These are phyloP conservation scores for Loris lydekkerianus DNA, from an alignment of 2,797 vertebrate genomes.

Conservation along the genomic window DNA sequence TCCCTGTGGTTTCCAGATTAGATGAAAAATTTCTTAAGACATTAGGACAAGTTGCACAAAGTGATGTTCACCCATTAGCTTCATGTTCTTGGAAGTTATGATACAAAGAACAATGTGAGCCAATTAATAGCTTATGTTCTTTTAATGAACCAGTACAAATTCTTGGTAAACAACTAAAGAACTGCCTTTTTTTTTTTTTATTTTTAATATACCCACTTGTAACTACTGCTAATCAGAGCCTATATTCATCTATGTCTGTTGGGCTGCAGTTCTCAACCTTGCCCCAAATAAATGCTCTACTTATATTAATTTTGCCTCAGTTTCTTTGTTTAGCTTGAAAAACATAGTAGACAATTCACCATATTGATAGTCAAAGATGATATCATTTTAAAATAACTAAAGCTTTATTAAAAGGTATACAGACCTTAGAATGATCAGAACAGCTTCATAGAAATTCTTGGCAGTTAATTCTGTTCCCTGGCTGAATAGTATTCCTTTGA, in stretches of 20 bases:
- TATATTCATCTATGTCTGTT: background rate
- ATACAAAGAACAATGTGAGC: background rate
- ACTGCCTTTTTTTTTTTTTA: background rate
- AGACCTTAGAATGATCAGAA: background rate
- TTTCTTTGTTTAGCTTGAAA: background rate
- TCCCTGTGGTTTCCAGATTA: background rate
- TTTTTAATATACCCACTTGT: background rate
- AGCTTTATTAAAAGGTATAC: background rate
- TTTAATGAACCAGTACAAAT: background rate
- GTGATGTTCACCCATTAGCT: background rate
- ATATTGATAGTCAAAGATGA: background rate
- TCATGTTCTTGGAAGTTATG: background rate
- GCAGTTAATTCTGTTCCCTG: background rate
- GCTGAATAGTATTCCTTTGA: background rate
- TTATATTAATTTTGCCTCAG: background rate
- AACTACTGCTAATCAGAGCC: background rate
- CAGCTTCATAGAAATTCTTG: background rate
- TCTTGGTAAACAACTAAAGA: background rate
- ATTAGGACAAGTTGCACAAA: background rate
- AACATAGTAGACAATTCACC: background rate
- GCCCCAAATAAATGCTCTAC: background rate
- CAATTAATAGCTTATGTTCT: background rate
- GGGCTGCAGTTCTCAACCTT: background rate
- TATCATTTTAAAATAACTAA: constrained; percentile 23
- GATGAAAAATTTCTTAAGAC: background rate